These are phyloP conservation scores for Alcedo quadribrachys DNA, from an alignment of 2,797 vertebrate species.

Conservation along the genomic window DNA sequence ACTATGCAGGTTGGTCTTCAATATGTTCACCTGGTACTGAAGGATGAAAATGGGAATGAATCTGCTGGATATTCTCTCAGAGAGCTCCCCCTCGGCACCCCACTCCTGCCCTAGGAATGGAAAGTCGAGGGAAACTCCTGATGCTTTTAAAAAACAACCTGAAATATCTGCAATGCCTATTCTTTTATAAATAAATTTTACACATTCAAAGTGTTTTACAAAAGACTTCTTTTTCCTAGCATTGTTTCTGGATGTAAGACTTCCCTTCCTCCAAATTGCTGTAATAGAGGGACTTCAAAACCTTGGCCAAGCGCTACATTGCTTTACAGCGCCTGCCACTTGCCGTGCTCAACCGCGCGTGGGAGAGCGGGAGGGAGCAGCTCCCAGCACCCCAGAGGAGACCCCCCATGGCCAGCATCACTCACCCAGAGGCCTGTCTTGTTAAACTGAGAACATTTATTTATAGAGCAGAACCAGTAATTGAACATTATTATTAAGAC, in stretches of 20 bases:
- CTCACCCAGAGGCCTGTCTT: not conserved
- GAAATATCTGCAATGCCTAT: not conserved
- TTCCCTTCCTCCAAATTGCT: not conserved
- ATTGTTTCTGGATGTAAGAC: not conserved
- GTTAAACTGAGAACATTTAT: slow-evolving; percentile 34
- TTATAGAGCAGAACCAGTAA: slow-evolving; percentile 38
- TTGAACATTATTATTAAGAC: slow-evolving; percentile 17
- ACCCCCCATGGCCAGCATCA: not conserved
- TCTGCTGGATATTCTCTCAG: not conserved
- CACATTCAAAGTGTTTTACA: not conserved
- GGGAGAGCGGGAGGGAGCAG: fast-evolving
- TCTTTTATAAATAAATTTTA: slow-evolving; percentile 19
- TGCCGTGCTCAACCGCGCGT: fast-evolving
- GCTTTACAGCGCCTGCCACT: not conserved
- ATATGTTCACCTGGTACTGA: not conserved
- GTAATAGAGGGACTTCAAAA: not conserved
- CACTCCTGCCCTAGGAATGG: not conserved
- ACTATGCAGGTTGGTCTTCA: not conserved
- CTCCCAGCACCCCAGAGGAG: fast-evolving
- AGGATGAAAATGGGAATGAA: not conserved
- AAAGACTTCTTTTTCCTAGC: not conserved
- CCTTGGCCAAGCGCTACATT: not conserved
- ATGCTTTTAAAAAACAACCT: not conserved
- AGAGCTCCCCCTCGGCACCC: not conserved
- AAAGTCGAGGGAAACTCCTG: not conserved